A percentile compares a stretch with the other conserved stretches of the same genome.
Evolutionary conservation across 2,888 invertebrate species (phyloP).

Genomic region (Limenitis camilla): DNA sequence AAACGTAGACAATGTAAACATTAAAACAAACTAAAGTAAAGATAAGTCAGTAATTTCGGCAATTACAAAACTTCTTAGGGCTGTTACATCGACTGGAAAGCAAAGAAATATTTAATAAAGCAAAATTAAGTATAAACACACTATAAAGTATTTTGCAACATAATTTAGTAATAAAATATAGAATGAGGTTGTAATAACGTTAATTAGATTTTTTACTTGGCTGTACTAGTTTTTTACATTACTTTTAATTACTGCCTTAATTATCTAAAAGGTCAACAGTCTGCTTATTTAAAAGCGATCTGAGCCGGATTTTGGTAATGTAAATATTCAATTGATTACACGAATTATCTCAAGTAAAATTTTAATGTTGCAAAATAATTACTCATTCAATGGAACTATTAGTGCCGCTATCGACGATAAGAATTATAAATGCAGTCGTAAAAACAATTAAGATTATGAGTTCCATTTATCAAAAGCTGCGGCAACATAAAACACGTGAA

Average conservation of each 20-base stretch:
- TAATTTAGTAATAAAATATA: not conserved
- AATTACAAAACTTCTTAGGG: no score
- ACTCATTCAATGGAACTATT: conserved; percentile 14
- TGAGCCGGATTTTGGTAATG: conserved; percentile 17
- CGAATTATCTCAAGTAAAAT: conserved; percentile 9
- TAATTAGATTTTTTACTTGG: conserved; percentile 8
- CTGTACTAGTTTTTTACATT: conserved; percentile 1
- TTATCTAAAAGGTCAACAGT: conserved; percentile 17
- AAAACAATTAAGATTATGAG: conserved; percentile 17
- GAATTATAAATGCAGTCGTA: conserved; percentile 15
- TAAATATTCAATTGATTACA: conserved; percentile 19
- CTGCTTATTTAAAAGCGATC: conserved; percentile 16
- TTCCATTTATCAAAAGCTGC: conserved; percentile 18
- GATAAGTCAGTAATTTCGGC: no score
- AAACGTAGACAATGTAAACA: no score
- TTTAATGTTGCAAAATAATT: conserved; percentile 16
- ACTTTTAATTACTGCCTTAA: conserved; percentile 11
- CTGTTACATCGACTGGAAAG: no score
- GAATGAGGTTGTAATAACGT: conserved; percentile 1
- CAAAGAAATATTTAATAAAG: no score
- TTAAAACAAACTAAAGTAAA: no score
- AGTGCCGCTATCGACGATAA: conserved; percentile 15
- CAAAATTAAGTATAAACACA: conserved; percentile 3
- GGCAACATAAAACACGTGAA: conserved; percentile 13
- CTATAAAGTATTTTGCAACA: not conserved